Base-by-base conservation (phyloP, 2,797 vertebrate species). In the Myripristis murdjan region DNA sequence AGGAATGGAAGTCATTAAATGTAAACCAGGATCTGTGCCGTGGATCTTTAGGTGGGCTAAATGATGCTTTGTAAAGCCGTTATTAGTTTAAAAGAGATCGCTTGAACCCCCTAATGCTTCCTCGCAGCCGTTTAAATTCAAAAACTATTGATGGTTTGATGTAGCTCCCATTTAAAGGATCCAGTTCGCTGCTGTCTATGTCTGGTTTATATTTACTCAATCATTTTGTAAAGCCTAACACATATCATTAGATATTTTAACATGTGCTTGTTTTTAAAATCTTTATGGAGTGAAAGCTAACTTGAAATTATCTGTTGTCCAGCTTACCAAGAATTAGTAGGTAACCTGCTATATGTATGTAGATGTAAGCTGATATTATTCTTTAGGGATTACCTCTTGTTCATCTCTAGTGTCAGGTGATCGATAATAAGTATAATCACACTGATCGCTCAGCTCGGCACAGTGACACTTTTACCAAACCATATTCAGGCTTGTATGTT, bases 1-100 rank as follows among this genome's bases (percentile, higher is more conserved):
- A 75, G 76, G 56, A 82, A 80, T 60, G 46, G 41, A 48, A 62
- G 5, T 58, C 68, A 73, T 86, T 79, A 54, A 69, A 65, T 56
- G 37, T 69, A 33, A 67, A 71, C 26, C 28, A 68, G 0, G 1
- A 10, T 59, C 55, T 5, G 26, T 15, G 5, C n/a, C 58, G 15
- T 9, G 54, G 7, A 5, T 16, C 49, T 52, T 28, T 26, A 20
- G 15, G 14, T n/a, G 41, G 41, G 41, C 51, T 71, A 43, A 53
- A 64, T 66, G 46, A 79, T 41, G 44, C 22, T 60, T 80, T 49
- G 39, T 57, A 51, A 54, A 66, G 43, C 26, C 22, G 35, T 24
- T 52, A 2, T 26, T 52, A 20, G 15, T 55, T 68, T 28, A 31
- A 46, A 48, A 66, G 53, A 70, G 5, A 26, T 33, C 8, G 31